Evolutionary conservation across 2,113 vertebrate species (phyloP).

Genomic region (Lepus europaeus): DNA sequence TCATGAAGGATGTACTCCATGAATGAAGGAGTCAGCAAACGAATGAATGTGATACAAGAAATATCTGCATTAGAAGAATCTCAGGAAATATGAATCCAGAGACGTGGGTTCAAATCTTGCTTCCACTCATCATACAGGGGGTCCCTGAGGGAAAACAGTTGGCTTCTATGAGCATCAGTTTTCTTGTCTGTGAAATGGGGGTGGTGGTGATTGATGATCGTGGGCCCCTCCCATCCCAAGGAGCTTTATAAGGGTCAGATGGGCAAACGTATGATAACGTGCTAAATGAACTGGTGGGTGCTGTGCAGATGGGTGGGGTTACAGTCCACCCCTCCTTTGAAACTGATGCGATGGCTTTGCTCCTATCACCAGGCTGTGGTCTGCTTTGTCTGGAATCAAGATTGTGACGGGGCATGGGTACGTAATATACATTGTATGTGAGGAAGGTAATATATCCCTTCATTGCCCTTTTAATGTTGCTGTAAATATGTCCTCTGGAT

Average conservation of each 20-base stretch:
- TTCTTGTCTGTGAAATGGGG: background rate
- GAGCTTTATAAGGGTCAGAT: background rate
- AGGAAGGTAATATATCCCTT: slow-evolving; percentile 68
- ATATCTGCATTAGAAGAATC: background rate
- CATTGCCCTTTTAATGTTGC: slow-evolving; percentile 56
- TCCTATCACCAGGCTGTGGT: rapidly evolving
- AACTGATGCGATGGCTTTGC: background rate
- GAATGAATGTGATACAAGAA: background rate
- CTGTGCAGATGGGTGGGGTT: background rate
- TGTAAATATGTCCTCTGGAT: slow-evolving; percentile 58
- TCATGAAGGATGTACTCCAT: background rate
- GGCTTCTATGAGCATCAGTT: background rate
- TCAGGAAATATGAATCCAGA: background rate
- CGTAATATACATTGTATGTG: background rate
- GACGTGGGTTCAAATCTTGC: background rate
- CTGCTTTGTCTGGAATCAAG: background rate
- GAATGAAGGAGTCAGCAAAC: background rate
- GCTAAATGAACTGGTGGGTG: background rate
- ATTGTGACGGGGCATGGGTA: background rate
- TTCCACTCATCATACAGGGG: background rate
- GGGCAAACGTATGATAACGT: background rate
- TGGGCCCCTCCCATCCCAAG: background rate
- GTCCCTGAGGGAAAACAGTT: background rate
- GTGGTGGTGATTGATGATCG: rapidly evolving
- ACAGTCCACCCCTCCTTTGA: rapidly evolving